These are phyloP conservation scores for Pampusana beccarii DNA, from an alignment of 2,113 vertebrate genomes.

Conservation along the genomic window DNA sequence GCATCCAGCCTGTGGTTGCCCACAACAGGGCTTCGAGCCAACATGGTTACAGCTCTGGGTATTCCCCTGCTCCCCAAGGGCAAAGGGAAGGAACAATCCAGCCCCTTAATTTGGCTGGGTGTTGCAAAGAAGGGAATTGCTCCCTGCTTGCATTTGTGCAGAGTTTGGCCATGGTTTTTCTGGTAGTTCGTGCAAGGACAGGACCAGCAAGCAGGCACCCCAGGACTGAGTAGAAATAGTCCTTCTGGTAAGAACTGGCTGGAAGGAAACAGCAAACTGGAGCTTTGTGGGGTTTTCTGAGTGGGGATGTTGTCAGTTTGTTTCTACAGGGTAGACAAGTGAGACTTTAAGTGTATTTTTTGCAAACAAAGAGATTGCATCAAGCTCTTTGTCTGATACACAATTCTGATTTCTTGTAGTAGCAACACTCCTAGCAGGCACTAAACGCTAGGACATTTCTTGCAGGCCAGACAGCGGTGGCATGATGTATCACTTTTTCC, in stretches of 20 bases:
- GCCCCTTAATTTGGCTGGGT: not conserved
- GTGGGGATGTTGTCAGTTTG: not conserved
- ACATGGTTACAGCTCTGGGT: not conserved
- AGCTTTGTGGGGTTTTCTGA: not conserved
- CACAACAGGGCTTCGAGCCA: not conserved
- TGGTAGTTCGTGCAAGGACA: not conserved
- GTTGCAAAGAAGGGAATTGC: accelerated
- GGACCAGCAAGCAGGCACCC: not conserved
- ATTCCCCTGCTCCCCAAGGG: not conserved
- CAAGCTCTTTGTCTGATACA: accelerated
- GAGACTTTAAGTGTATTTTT: not conserved
- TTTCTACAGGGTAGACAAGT: not conserved
- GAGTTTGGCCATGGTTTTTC: not conserved
- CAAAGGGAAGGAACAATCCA: not conserved
- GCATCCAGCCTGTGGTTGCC: not conserved
- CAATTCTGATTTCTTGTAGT: not conserved
- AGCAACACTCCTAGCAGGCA: not conserved
- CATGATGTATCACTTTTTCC: not conserved
- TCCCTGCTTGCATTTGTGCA: not conserved
- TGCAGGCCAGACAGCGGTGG: not conserved
- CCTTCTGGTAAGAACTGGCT: not conserved
- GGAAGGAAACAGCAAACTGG: not conserved
- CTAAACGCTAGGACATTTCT: not conserved
- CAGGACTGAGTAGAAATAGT: not conserved
- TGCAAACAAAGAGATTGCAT: not conserved